Base-by-base conservation (phyloP, 2,113 vertebrate genomes). In the Percopsis transmontana region DNA sequence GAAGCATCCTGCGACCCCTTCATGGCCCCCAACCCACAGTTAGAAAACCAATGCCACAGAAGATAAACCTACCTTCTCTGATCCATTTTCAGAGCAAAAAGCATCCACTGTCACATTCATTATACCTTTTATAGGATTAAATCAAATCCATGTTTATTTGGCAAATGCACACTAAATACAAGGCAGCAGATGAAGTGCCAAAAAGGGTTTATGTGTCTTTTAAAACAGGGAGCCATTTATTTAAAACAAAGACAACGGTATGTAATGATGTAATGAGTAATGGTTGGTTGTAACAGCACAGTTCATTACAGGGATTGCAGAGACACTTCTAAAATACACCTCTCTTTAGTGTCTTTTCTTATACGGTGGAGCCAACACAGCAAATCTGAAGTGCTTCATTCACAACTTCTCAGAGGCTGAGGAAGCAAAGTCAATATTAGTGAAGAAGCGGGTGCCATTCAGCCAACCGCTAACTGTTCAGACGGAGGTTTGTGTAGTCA, bases 401-500 rank as follows among this genome's bases (percentile, higher is more conserved):
- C 77, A 86, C 70, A 80, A 75, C 60, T 83, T 75, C 62, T 71
- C 67, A 54, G 47, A 24, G 52, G 72, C 67, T 10, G 69, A 84
- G 69, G 55, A 44, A 68, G 76, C 62, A 80, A 72, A 87, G 85
- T 82, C 76, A 90, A 88, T 82, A 84, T 88, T 84, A 77, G 57
- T 58, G 65, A 33, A 69, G 73, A 63, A 38, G 66, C 63, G 66
- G 79, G 68, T 62, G 65, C 74, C 51, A 41, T 67, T 0, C 33
- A 72, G 74, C n/a, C 3, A 1, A 54, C 66, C 53, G 33, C 77
- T 68, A 72, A 68, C 74, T 76, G 70, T 85, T 60, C 68, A 72
- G 21, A 80, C 73, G 71, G 69, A 64, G 70, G 79, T 64, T 69
- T 70, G 77, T 80, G 77, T 23, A 65, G 53, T 66, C 41, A 61